phyloP scores from a whole-genome alignment of 2,113 vertebrate genomes.

The Arizona elegans region DNA sequence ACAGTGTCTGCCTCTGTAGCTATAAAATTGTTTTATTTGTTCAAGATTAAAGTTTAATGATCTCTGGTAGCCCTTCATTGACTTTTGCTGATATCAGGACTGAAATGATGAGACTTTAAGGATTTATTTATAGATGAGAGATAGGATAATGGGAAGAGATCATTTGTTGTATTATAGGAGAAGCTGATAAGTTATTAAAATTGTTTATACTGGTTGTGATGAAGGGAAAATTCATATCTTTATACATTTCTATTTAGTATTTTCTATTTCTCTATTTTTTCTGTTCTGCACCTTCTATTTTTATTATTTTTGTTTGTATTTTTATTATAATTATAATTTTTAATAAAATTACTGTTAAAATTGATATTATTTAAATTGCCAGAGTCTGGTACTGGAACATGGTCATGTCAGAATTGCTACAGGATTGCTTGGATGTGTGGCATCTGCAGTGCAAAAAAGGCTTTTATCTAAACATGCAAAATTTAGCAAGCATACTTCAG shows the following conservation, averaged over 20 bases:
- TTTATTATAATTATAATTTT: neutral
- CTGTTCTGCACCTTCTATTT: neutral
- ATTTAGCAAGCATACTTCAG: neutral
- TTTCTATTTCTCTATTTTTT: neutral
- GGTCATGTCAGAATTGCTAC: conserved; percentile 51
- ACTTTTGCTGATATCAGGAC: neutral
- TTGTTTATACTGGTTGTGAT: neutral
- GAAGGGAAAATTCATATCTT: neutral
- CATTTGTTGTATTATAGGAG: neutral
- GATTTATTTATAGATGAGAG: neutral
- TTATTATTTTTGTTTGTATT: neutral
- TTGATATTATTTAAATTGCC: conserved; percentile 5
- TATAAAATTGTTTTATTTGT: neutral
- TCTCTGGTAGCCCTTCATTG: neutral
- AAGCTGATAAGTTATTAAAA: neutral
- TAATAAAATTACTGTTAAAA: neutral
- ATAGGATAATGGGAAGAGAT: neutral
- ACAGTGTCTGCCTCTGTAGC: neutral
- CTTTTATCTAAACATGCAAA: conserved; percentile 3
- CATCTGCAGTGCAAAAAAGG: conserved; percentile 26
- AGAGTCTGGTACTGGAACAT: conserved; percentile 35
- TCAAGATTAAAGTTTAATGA: neutral
- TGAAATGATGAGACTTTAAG: neutral
- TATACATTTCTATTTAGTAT: neutral
- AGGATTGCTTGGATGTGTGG: conserved; percentile 28